These are phyloP conservation scores for Garrulus glandarius DNA, from an alignment of 2,797 vertebrate genomes.

Conservation along the genomic window DNA sequence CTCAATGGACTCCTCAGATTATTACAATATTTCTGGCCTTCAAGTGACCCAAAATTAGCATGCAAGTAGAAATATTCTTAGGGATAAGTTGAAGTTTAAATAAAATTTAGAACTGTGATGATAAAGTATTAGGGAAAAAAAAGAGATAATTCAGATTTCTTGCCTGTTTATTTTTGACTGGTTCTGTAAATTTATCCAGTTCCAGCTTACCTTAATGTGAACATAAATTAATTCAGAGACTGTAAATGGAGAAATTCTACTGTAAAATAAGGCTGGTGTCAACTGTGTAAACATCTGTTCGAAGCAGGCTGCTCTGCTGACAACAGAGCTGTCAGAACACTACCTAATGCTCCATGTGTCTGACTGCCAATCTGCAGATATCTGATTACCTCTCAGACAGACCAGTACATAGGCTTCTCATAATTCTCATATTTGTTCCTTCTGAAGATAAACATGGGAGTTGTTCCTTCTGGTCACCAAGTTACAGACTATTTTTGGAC, in stretches of 20 bases:
- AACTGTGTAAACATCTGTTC: neutral
- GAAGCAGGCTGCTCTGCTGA: neutral
- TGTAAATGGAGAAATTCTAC: neutral
- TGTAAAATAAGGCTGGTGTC: neutral
- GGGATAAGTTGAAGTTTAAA: neutral
- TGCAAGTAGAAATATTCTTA: neutral
- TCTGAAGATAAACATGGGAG: neutral
- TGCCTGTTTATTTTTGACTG: neutral
- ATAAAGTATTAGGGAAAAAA: neutral
- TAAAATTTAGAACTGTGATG: neutral
- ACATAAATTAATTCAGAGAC: neutral
- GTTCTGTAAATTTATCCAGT: neutral
- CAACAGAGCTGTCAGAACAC: neutral
- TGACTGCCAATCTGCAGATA: neutral
- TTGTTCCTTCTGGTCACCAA: neutral
- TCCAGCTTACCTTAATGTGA: neutral
- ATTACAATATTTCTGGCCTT: neutral
- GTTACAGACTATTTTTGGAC: constrained; percentile 1
- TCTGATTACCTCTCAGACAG: neutral
- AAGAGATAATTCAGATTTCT: neutral
- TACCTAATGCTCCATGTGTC: neutral
- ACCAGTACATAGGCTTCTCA: neutral
- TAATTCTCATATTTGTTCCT: neutral
- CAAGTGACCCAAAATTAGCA: neutral
- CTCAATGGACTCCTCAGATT: neutral